phyloP scores from a whole-genome alignment of 2,888 invertebrate species.

The Drosophila affinis region DNA sequence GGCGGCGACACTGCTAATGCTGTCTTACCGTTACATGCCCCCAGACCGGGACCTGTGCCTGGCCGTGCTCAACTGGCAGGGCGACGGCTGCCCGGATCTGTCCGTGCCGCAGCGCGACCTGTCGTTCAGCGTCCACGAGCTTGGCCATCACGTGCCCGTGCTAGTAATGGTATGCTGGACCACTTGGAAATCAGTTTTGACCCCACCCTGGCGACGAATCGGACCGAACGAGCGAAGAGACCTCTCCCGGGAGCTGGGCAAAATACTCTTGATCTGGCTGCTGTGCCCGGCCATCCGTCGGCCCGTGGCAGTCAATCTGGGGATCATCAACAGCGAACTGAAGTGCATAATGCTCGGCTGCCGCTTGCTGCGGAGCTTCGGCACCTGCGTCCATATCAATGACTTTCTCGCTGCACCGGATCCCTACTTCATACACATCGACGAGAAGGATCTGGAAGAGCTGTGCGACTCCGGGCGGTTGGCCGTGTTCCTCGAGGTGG shows the following conservation, averaged over 20 bases:
- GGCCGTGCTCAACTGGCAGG: conserved; percentile 40
- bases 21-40: neutral
- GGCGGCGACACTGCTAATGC: too few relatives aligned
- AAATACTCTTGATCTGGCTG: conserved; percentile 23
- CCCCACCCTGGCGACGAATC: neutral
- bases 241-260: neutral
- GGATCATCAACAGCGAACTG: conserved; percentile 23
- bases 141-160: conserved; percentile 9
- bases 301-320: conserved; percentile 12
- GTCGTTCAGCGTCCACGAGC: neutral
- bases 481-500: too few relatives aligned
- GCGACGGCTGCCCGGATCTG: neutral
- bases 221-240: neutral
- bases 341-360: conserved; percentile 14
- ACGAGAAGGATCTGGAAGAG: too few relatives aligned
- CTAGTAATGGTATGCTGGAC: conserved; percentile 32
- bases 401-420: too few relatives aligned
- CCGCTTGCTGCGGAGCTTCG: too few relatives aligned
- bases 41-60: conserved; percentile 27
- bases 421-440: too few relatives aligned
- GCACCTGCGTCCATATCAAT: too few relatives aligned
- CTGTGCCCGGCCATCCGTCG: conserved; percentile 21
- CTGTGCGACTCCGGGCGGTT: too few relatives aligned
- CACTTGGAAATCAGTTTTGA: too few relatives aligned
- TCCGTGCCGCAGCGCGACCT: conserved; percentile 17